Percentiles rank a stretch among this genome's conserved stretches.
Evolutionary conservation across 1,140 invertebrate genomes (phyloP).

Genomic region (Drosophila persimilis): DNA sequence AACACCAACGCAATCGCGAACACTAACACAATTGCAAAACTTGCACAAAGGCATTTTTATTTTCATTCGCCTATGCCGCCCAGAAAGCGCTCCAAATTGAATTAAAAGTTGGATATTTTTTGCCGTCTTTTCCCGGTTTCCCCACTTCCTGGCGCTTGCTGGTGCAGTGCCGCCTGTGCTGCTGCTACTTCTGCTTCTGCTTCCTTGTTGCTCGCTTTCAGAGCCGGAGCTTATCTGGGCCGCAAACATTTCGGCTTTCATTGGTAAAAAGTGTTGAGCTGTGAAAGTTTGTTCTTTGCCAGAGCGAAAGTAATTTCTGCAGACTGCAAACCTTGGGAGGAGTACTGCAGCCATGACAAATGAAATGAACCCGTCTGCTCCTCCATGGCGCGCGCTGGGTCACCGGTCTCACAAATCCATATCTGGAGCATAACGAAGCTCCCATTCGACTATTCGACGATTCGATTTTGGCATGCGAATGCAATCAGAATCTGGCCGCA

Average conservation of each 20-base stretch:
- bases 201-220: slow-evolving; percentile 40
- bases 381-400: slow-evolving; percentile 5
- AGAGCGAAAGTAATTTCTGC: slow-evolving; percentile 17
- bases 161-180: neutral
- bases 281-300: slow-evolving; percentile 21
- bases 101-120: slow-evolving; percentile 65
- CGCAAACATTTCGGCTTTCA: slow-evolving; percentile 51
- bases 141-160: neutral
- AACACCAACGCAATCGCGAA: slow-evolving; percentile 20
- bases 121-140: neutral
- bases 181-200: slow-evolving; percentile 5
- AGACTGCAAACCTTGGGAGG: slow-evolving; percentile 6
- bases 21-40: slow-evolving; percentile 69
- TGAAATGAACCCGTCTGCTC: slow-evolving; percentile 28
- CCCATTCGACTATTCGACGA: slow-evolving; percentile 1
- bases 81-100: slow-evolving; percentile 58
- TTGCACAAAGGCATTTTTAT: slow-evolving; percentile 63
- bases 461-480: slow-evolving; percentile 50
- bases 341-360: slow-evolving; percentile 31
- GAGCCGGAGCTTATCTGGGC: slow-evolving; percentile 54
- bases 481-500: slow-evolving; percentile 55
- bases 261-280: slow-evolving; percentile 42
- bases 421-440: slow-evolving; percentile 40
- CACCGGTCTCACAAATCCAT: slow-evolving; percentile 7
- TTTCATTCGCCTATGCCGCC: slow-evolving; percentile 26